phyloP scores from a whole-genome alignment of 2,888 invertebrate genomes.

The Caenorhabditis macrosperma region DNA sequence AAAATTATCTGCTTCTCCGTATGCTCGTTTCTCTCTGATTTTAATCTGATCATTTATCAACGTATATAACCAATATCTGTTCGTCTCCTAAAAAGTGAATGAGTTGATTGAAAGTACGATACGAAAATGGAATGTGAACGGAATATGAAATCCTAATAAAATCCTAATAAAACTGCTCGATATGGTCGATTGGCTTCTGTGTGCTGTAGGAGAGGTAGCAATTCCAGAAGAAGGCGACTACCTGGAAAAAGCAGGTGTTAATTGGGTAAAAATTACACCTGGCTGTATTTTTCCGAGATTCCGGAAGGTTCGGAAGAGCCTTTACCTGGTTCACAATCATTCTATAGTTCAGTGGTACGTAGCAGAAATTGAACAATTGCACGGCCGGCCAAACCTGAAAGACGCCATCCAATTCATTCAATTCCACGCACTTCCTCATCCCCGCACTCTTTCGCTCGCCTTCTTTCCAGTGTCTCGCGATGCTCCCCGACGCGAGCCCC shows the following conservation, averaged over 20 bases:
- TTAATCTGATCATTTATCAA: too few species aligned
- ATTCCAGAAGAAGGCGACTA: constrained; percentile 90
- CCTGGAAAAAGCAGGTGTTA: constrained; percentile 84
- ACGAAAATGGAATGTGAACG: background rate
- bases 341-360: constrained; percentile 89
- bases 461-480: too few species aligned
- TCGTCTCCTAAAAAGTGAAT: constrained; percentile 21
- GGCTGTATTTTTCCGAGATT: too few species aligned
- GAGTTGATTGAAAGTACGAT: background rate
- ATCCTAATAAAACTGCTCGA: constrained; percentile 51
- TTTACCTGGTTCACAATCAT: constrained; percentile 82
- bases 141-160: constrained; percentile 7
- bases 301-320: background rate
- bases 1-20: background rate
- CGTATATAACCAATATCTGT: too few species aligned
- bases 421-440: background rate
- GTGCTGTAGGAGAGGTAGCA: constrained; percentile 88
- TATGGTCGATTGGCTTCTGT: constrained; percentile 80
- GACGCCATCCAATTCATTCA: background rate
- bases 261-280: too few species aligned
- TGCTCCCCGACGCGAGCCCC: background rate
- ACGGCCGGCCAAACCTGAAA: constrained; percentile 87
- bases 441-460: background rate
- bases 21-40: too few species aligned
- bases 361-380: constrained; percentile 89